A percentile compares a stretch with the other conserved stretches of the same genome.
Conservation (phyloP, 2,113 vertebrate genomes). For the Emydocephalus ijimae region DNA sequence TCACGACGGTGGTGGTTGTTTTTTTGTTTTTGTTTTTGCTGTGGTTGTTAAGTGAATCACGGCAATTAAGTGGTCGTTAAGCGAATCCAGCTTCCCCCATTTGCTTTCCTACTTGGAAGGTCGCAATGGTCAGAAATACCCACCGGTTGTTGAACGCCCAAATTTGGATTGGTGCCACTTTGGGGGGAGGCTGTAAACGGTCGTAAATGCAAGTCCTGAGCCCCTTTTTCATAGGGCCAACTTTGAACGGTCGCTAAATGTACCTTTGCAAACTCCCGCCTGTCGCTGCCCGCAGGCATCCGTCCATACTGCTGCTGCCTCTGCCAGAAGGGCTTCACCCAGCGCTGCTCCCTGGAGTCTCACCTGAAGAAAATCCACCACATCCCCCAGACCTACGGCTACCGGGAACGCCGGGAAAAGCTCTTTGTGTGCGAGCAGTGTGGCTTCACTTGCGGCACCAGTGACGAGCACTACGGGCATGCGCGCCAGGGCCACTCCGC, state of each 20-base stretch:
- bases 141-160: background rate
- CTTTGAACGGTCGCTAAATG: too few species aligned
- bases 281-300: constrained; percentile 69
- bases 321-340: constrained; percentile 88
- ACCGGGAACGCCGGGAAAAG: constrained; percentile 85
- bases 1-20: background rate
- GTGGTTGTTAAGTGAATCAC: background rate
- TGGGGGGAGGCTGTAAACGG: background rate
- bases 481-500: constrained; percentile 71
- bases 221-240: background rate
- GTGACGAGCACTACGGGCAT: constrained; percentile 78
- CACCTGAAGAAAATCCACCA: constrained; percentile 86
- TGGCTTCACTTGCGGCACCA: constrained; percentile 78
- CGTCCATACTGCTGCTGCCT: constrained; percentile 83
- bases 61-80: background rate
- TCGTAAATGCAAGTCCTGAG: background rate
- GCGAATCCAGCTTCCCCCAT: background rate
- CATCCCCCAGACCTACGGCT: constrained; percentile 80
- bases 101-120: background rate
- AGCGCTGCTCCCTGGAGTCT: constrained; percentile 87
- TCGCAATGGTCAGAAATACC: background rate
- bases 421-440: constrained; percentile 89
- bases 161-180: background rate
- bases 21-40: too few species aligned
- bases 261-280: background rate